A percentile compares a stretch with the other conserved stretches of the same genome.
These are phyloP conservation scores for Addax nasomaculatus DNA, from an alignment of 2,113 vertebrate species.

Conservation along the genomic window DNA sequence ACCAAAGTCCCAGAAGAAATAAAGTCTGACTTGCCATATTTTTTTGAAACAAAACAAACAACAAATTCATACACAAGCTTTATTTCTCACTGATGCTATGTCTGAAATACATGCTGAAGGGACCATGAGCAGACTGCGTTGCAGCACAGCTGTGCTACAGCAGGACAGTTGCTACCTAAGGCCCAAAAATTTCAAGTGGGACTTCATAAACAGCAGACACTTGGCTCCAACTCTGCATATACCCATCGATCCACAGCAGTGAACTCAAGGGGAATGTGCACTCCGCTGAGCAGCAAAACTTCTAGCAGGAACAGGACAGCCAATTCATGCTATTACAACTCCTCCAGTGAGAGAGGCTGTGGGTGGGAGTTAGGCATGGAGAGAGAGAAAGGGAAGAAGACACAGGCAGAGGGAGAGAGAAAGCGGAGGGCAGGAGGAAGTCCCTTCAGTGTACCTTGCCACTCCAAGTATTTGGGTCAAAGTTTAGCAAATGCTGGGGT, in stretches of 20 bases:
- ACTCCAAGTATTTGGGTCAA: conserved; percentile 7
- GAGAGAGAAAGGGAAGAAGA: background rate
- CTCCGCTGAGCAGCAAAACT: background rate
- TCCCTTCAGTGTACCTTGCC: background rate
- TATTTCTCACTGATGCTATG: background rate
- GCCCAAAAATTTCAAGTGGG: background rate
- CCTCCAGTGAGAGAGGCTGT: background rate
- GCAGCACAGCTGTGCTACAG: background rate
- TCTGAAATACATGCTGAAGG: background rate
- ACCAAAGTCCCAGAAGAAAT: background rate
- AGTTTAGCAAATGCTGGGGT: background rate
- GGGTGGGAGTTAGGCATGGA: too few relatives aligned
- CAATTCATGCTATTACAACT: background rate
- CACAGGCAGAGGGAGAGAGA: background rate
- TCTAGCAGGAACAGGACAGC: background rate
- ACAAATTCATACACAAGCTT: background rate
- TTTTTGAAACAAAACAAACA: background rate
- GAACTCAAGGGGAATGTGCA: background rate
- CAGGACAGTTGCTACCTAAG: background rate
- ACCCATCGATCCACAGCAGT: background rate
- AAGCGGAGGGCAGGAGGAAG: background rate
- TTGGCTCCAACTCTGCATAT: background rate
- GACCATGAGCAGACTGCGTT: rapidly evolving
- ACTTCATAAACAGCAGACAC: background rate
- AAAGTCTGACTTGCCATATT: background rate